A percentile compares a stretch with the other conserved stretches of the same genome.
phyloP scores from a whole-genome alignment of 2,888 invertebrate species.

The Sisyra terminalis region DNA sequence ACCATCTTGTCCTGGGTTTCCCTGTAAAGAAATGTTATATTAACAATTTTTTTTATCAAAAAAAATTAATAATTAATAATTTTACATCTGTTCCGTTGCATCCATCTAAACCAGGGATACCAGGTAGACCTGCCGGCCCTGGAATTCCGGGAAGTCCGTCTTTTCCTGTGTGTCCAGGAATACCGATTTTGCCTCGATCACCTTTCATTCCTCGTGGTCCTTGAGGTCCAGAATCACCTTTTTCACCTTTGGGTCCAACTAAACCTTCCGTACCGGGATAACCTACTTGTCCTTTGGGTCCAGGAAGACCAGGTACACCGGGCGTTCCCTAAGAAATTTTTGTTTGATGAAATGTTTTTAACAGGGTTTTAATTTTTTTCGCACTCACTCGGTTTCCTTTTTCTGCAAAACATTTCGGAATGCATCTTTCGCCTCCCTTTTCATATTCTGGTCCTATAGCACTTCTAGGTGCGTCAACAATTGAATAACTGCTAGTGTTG shows the following conservation, averaged over 20 bases:
- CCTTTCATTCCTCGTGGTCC: constrained; percentile 74
- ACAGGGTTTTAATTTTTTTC: constrained; percentile 7
- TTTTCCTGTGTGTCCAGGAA: constrained; percentile 72
- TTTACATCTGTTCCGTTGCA: constrained; percentile 91
- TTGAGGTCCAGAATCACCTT: constrained; percentile 69
- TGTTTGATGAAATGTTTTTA: constrained; percentile 3
- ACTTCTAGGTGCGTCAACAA: constrained; percentile 28
- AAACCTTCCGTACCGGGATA: constrained; percentile 73
- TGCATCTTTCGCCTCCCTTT: constrained; percentile 46
- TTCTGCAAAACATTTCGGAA: constrained; percentile 77
- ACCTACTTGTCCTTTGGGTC: constrained; percentile 59
- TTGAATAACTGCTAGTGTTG: constrained; percentile 29
- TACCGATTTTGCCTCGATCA: constrained; percentile 70
- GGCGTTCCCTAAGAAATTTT: constrained; percentile 45
- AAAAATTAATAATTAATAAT: constrained; percentile 12
- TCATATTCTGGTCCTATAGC: constrained; percentile 25
- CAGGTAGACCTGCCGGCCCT: constrained; percentile 55
- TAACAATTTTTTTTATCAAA: constrained; percentile 1
- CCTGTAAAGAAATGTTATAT: constrained; percentile 30
- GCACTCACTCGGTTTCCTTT: constrained; percentile 59
- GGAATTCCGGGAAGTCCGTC: constrained; percentile 54
- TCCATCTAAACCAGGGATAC: constrained; percentile 77
- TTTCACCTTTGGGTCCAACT: constrained; percentile 75
- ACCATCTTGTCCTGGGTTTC: constrained; percentile 56
- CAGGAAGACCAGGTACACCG: constrained; percentile 52